phyloP scores from a whole-genome alignment of 2,797 vertebrate genomes.

The Nasua narica region DNA sequence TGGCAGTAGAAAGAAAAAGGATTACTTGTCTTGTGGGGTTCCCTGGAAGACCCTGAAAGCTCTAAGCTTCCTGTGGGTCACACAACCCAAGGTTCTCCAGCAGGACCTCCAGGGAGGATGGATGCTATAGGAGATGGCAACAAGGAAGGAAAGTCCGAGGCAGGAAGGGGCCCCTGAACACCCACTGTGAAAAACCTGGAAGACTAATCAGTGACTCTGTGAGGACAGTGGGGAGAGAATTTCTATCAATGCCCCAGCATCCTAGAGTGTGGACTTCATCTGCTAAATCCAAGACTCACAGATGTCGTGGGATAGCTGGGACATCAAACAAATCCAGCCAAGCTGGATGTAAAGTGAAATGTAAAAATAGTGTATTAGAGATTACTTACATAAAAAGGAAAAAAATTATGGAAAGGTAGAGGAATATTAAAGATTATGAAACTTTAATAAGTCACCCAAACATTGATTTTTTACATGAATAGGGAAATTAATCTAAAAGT shows the following conservation, averaged over 20 bases:
- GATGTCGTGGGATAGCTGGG: neutral
- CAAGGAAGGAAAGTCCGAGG: neutral
- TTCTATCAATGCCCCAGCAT: neutral
- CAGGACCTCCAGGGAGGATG: neutral
- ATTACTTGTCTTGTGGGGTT: neutral
- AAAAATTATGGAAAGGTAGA: neutral
- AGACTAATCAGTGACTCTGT: neutral
- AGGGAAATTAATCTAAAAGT: slow-evolving; percentile 54
- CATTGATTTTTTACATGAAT: slow-evolving; percentile 55
- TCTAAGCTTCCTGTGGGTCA: neutral
- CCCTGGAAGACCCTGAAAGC: neutral
- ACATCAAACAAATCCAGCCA: neutral
- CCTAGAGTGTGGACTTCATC: neutral
- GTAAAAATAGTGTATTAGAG: neutral
- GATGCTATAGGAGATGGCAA: neutral
- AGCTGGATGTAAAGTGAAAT: neutral
- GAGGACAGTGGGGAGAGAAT: neutral
- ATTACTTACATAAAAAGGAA: slow-evolving; percentile 11
- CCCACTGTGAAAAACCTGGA: neutral
- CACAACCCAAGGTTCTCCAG: neutral
- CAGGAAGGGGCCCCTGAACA: neutral
- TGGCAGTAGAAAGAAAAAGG: neutral
- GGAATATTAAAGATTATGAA: slow-evolving; percentile 15
- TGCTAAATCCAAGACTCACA: neutral
- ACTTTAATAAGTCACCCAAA: slow-evolving; percentile 45